Evolutionary conservation across 2,113 vertebrate species (phyloP), one percentile per base, ranked within the genome.

Genomic region (Aegithalos caudatus): DNA sequence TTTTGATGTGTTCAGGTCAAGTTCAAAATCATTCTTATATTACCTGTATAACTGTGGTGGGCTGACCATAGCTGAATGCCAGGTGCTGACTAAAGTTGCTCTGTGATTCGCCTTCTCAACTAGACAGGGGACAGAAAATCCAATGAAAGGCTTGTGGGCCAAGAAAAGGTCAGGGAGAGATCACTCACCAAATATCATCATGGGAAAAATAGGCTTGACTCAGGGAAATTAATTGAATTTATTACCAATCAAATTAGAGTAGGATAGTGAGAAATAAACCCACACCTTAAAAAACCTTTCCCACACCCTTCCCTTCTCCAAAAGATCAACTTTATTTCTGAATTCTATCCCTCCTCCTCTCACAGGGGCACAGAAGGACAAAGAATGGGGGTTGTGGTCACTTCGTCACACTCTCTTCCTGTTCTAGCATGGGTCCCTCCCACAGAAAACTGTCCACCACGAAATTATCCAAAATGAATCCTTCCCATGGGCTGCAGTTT

Each of bases 251-350:
- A 45, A n/a, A 66, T 51, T 37, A 66, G 28, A 60, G 16, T 38
- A 24, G 3, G 27, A 11, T n/a, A 51, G 28, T 51, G 33, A 33
- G 51, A 66, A 73, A 81, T n/a, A 73, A 73, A 66, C 7, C 2
- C 23, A 23, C 0, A 0, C 4, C 7, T 50, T 58, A 33, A 44
- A 57, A 48, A 58, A 13, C 6, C 5, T 18, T 57, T 44, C 8
- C 33, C 1, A 4, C 33, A 51, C 8, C 5, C 11, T 51, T 51
- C 23, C 10, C 23, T 73, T 58, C 20, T 58, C 29, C 38, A 9
- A 18, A 38, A 29, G 19, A 10, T 42, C 14, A 28, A 21, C 6
- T 53, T 60, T 29, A 58, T 66, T 88, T 16, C 60, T 66, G 38
- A 29, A 29, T 38, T 53, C 10, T 18, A 25, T 45, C 33, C 11